Conservation (phyloP, 2,797 vertebrate species). For the Gymnoscopelus braueri region DNA sequence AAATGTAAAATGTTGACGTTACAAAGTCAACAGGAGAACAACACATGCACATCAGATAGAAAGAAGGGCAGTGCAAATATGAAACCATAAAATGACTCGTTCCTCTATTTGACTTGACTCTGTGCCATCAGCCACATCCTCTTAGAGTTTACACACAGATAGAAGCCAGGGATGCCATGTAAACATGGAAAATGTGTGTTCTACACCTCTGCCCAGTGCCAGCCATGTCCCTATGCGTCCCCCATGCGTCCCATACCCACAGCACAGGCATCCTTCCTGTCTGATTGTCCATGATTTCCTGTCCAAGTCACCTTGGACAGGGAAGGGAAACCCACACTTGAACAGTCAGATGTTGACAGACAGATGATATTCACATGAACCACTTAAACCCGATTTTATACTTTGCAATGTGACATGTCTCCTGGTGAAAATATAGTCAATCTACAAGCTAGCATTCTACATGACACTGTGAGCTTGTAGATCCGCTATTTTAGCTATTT, state of each 20-base stretch:
- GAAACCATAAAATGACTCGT: too few species aligned
- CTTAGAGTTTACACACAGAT: too few species aligned
- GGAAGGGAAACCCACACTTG: background rate
- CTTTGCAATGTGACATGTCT: too few species aligned
- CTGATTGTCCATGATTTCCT: constrained; percentile 33
- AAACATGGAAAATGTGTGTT: constrained; percentile 55
- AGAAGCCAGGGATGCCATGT: constrained; percentile 8
- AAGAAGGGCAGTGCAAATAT: constrained; percentile 23
- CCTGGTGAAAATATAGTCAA: too few species aligned
- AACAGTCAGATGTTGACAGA: background rate
- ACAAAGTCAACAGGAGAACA: constrained; percentile 39
- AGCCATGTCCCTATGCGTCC: constrained; percentile 43
- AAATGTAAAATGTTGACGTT: constrained; percentile 43
- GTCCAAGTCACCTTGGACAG: background rate
- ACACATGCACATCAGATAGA: constrained; percentile 41
- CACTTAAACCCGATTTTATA: too few species aligned
- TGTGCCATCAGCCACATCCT: too few species aligned
- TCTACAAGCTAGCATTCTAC: too few species aligned
- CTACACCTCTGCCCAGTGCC: constrained; percentile 38
- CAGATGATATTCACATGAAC: background rate
- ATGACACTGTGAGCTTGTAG: too few species aligned
- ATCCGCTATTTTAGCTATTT: too few species aligned
- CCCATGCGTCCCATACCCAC: constrained; percentile 35
- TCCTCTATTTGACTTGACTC: too few species aligned
- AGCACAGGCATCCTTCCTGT: constrained; percentile 60